phyloP scores from a whole-genome alignment of 64 coral and sea anemone species.

The Anthopleura sola region DNA sequence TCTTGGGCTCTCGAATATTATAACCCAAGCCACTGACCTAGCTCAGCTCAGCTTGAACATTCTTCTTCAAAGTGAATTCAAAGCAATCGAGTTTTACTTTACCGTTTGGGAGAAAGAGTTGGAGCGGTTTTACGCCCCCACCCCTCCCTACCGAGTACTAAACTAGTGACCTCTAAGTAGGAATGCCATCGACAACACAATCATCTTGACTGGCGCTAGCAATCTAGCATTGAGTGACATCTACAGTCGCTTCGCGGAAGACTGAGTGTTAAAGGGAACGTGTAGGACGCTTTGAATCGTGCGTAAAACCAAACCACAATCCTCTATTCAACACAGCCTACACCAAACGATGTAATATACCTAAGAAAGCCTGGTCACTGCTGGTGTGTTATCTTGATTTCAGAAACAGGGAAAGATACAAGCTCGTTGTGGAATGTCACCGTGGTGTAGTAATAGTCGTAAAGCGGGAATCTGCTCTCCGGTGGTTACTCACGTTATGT shows the following conservation, averaged over 20 bases:
- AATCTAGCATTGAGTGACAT: constrained; percentile 28
- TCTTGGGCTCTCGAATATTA: background rate
- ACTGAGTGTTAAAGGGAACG: constrained; percentile 1
- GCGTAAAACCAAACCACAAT: constrained; percentile 13
- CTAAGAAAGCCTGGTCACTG: constrained; percentile 1
- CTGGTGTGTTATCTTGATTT: constrained; percentile 9
- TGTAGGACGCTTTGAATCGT: constrained; percentile 6
- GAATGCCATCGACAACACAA: background rate
- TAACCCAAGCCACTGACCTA: background rate
- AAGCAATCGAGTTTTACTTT: background rate
- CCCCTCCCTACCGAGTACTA: background rate
- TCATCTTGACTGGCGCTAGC: background rate
- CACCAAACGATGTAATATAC: background rate
- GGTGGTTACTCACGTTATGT: background rate
- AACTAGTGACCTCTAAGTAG: background rate
- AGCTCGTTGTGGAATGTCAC: background rate
- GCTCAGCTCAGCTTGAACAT: background rate
- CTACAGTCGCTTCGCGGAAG: background rate
- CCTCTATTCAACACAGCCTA: background rate
- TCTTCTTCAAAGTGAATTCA: background rate
- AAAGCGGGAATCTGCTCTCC: constrained; percentile 9
- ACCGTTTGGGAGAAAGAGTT: background rate
- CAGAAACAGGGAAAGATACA: constrained; percentile 1
- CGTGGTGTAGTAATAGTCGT: background rate
- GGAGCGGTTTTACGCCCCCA: background rate